Evolutionary conservation across 2,113 vertebrate species (phyloP).

Genomic region (Progne subis): DNA sequence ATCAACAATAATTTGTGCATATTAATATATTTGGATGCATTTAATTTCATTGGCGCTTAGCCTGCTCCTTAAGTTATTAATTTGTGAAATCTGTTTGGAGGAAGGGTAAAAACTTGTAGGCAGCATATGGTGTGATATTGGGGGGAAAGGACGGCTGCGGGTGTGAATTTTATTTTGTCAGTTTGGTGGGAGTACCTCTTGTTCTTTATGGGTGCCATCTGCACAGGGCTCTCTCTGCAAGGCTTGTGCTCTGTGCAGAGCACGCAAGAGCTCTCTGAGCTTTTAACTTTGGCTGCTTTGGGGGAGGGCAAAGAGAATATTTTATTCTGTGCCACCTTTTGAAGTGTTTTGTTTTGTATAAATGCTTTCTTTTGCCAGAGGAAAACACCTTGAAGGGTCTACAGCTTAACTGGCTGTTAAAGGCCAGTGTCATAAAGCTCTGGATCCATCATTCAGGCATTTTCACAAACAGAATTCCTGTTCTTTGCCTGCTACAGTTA

Average conservation of each 20-base stretch:
- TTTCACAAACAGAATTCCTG: not conserved
- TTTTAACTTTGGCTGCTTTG: constrained; percentile 37
- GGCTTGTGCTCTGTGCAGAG: constrained; percentile 19
- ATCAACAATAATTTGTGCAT: constrained; percentile 51
- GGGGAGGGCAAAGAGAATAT: constrained; percentile 43
- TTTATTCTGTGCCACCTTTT: constrained; percentile 23
- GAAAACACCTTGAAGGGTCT: not conserved
- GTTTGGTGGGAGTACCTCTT: constrained; percentile 67
- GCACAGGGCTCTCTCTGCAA: constrained; percentile 50
- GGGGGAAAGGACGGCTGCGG: constrained; percentile 58
- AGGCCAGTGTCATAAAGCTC: not conserved
- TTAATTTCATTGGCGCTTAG: constrained; percentile 3
- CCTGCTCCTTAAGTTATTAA: constrained; percentile 48
- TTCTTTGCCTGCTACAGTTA: not conserved
- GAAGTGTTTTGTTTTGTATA: not conserved
- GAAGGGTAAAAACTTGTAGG: constrained; percentile 54
- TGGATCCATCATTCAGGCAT: rapidly evolving
- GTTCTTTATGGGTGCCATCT: constrained; percentile 64
- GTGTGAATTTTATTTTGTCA: constrained; percentile 66
- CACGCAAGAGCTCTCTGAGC: not conserved
- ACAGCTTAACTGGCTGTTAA: not conserved
- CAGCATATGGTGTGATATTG: constrained; percentile 70
- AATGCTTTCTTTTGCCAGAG: not conserved
- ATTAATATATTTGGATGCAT: constrained; percentile 57
- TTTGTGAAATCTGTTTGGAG: constrained; percentile 63